Evolutionary conservation across 1,140 invertebrate species (phyloP).

Genomic region (Hylaeus volcanicus): DNA sequence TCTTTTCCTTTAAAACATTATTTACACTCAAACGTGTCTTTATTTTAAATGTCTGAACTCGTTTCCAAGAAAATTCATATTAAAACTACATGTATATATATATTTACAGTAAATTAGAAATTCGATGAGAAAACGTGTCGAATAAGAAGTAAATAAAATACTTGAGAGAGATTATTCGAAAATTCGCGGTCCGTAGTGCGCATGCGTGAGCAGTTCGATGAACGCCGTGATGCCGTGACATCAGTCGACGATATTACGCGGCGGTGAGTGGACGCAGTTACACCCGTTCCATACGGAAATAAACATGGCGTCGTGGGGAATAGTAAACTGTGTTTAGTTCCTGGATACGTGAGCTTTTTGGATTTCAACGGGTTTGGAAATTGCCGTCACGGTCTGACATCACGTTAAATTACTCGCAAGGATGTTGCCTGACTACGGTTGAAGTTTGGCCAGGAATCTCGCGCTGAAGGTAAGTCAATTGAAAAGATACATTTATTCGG

Average conservation of each 20-base stretch:
- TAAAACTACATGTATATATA: neutral
- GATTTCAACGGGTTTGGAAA: neutral
- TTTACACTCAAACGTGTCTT: neutral
- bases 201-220: constrained; percentile 14
- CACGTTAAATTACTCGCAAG: neutral
- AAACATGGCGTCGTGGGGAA: constrained; percentile 33
- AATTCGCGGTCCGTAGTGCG: neutral
- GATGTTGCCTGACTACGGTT: constrained; percentile 30
- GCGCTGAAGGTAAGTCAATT: constrained; percentile 26
- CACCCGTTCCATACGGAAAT: neutral
- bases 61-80: neutral
- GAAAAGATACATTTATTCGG: neutral
- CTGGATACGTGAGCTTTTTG: neutral
- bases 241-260: neutral
- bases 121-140: neutral
- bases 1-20: neutral
- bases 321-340: constrained; percentile 9
- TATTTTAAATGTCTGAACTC: neutral
- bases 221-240: constrained; percentile 28
- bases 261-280: constrained; percentile 2
- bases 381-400: neutral
- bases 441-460: neutral
- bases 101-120: neutral
- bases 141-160: neutral
- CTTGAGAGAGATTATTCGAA: neutral